Evolutionary conservation across 2,797 vertebrate genomes (phyloP), one percentile per base, ranked within the genome.

Genomic region (Argya squamiceps): DNA sequence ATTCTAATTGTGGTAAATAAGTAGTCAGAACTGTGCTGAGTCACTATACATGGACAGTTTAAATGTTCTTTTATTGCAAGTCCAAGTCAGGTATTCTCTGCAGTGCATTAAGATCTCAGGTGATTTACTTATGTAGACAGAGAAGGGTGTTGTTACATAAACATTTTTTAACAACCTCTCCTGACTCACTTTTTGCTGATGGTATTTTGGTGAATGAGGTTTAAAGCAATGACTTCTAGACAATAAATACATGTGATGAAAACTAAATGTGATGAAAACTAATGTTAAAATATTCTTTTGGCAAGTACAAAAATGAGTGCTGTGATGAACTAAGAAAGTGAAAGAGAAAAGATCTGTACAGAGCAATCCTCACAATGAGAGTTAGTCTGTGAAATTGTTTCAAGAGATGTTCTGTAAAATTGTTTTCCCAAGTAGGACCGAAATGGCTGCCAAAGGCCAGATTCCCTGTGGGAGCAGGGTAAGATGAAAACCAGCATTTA

Each of bases 1-100:
- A 79, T 92, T 83, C 44, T 74, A 36, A 64, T 84, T 88, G 29
- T 37, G 36, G 86, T 89, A 93, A 94, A 89, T 91, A 84, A 96
- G 49, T 84, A 90, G 77, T 85, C 63, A 89, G 55, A 78, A 76
- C 7, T 55, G 46, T 88, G 75, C 68, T 89, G 52, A 60, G 53
- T 84, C 68, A 58, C 26, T 79, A 5, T 21, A 26, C 11, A 16
- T 30, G 46, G 60, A n/a, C n/a, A 85, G 17, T 53, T 76, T 39
- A 29, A 29, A 24, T 59, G 39, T 74, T 58, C 60, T 85, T 67
- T 58, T 26, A 39, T 53, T 60, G 88, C n/a, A 62, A 29, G 18
- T 58, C 36, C 22, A 47, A 68, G 15, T 68, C 58, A 67, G n/a
- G 20, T 60, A 44, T 7, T 73, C 71, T 69, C 50, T 84, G 36